Evolutionary conservation across 2,888 invertebrate species (phyloP), one percentile per base, ranked within the genome.

Genomic region (Lithophane leautieri): DNA sequence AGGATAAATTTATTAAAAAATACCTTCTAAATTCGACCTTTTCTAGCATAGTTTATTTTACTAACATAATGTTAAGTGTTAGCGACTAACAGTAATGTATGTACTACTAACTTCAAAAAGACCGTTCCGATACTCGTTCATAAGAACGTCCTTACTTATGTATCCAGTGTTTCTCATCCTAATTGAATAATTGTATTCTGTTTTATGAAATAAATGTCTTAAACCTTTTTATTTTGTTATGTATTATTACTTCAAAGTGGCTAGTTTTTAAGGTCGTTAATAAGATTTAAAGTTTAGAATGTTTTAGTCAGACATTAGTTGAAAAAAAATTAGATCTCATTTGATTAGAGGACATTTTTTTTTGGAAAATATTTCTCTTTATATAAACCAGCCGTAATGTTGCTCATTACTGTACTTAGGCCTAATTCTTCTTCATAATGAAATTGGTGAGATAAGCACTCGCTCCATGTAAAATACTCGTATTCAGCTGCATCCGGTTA

Each of bases 191-290:
- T 34, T 34, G 34, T 34, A 34, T 34, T 34, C 34, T 34, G 34
- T 34, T 34, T 34, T 34, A 6, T 6, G 34, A 34, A 34, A 34
- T 34, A 34, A 34, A 34, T 34, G 34, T 34, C 34, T 34, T 34
- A 34, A 34, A 34, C 34, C 34, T n/a, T n/a, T n/a, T n/a, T n/a
- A n/a, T 60, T 66, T 69, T 52, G 28, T 25, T 9, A 8, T 65
- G 19, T 22, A 63, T 68, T 75, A 62, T 62, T 73, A 50, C 73
- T 81, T 50, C 34, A 0, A 22, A 19, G 14, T 19, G 1, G 9
- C 28, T 22, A n/a, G 22, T 28, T 25, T 52, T 54, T 42, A 16
- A 42, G 1, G 12, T 4, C 14, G 3, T 11, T 28, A 2, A 40
- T 73, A 25, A 2, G 0, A 44, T n/a, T 42, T 25, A 28, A 28